These are phyloP conservation scores for Hoplostethus atlanticus DNA, from an alignment of 2,797 vertebrate species.

Conservation along the genomic window DNA sequence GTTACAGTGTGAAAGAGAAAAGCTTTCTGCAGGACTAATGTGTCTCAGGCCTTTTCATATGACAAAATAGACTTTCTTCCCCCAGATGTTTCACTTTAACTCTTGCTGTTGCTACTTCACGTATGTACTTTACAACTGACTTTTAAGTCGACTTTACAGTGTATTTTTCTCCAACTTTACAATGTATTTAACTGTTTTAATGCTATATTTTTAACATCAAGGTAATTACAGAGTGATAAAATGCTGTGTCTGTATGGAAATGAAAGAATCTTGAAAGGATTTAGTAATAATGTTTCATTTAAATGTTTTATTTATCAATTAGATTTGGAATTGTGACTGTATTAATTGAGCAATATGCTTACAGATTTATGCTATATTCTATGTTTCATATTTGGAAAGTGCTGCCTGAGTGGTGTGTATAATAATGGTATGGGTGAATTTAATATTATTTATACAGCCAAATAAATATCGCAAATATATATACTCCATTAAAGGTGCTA, in stretches of 20 bases:
- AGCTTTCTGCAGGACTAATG: neutral
- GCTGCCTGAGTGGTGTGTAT: conserved; percentile 55
- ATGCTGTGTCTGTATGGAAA: conserved; percentile 49
- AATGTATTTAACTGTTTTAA: conserved; percentile 62
- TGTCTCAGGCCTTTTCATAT: conserved; percentile 44
- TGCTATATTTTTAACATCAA: conserved; percentile 71
- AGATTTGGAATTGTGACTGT: conserved; percentile 75
- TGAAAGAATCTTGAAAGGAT: conserved; percentile 50
- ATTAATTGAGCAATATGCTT: conserved; percentile 74
- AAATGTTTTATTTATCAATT: conserved; percentile 71
- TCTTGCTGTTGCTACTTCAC: conserved; percentile 21
- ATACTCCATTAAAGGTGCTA: conserved; percentile 27
- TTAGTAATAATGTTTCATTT: conserved; percentile 61
- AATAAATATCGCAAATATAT: conserved; percentile 53
- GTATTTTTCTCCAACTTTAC: conserved; percentile 46
- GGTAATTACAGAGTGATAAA: conserved; percentile 39
- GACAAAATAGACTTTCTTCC: conserved; percentile 22
- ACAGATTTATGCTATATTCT: conserved; percentile 66
- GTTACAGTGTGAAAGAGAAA: no score
- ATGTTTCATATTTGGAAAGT: conserved; percentile 57
- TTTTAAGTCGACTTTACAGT: conserved; percentile 52
- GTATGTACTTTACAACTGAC: conserved; percentile 30
- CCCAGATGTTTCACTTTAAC: conserved; percentile 15
- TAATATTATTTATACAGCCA: conserved; percentile 49
- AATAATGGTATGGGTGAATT: conserved; percentile 47